Conservation (phyloP, 2,797 vertebrate genomes). For the Halcyon leucocephala region DNA sequence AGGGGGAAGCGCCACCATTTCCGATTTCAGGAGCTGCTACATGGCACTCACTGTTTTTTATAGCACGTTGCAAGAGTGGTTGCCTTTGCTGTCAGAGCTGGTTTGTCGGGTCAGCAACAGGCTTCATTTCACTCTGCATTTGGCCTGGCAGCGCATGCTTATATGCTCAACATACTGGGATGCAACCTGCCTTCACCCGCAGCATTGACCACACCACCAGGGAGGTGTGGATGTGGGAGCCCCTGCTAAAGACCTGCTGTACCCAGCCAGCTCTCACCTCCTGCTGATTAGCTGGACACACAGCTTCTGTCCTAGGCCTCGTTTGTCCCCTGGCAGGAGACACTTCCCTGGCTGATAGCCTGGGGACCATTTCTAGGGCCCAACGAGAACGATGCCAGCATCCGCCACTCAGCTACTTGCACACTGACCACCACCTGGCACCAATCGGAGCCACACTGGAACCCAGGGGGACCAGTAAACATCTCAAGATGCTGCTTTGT, state of each 20-base stretch:
- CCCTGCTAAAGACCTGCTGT: not conserved
- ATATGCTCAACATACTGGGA: not conserved
- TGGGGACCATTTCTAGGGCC: not conserved
- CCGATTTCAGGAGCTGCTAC: not conserved
- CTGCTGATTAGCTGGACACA: not conserved
- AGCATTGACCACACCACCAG: not conserved
- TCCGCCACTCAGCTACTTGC: not conserved
- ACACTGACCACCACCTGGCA: rapidly evolving
- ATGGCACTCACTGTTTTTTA: not conserved
- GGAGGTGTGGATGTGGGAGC: not conserved
- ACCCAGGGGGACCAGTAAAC: not conserved
- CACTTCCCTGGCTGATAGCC: not conserved
- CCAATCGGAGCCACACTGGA: rapidly evolving
- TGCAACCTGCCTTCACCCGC: not conserved
- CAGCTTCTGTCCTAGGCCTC: not conserved
- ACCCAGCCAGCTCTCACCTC: not conserved
- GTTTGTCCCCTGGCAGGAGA: not conserved
- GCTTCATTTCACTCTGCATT: not conserved
- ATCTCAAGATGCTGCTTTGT: not conserved
- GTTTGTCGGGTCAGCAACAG: not conserved
- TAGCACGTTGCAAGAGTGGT: not conserved
- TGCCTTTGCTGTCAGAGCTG: not conserved
- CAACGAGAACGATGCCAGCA: not conserved
- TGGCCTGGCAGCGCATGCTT: not conserved
- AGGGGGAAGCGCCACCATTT: not conserved